Evolutionary conservation across 2,888 invertebrate species (phyloP).

Genomic region (Aphodius granarius): DNA sequence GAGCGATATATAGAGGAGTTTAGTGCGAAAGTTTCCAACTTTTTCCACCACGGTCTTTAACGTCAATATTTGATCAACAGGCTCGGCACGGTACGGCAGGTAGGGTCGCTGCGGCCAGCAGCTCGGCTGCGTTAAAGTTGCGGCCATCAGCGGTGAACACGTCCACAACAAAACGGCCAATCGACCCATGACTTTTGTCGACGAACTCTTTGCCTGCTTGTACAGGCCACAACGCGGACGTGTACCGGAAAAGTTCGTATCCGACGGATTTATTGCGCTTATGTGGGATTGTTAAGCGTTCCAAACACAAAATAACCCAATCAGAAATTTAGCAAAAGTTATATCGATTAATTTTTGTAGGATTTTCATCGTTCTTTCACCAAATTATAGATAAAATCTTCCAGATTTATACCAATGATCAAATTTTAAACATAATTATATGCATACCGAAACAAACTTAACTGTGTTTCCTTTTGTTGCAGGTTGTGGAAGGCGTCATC

Average conservation of each 20-base stretch:
- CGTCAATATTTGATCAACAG: not conserved
- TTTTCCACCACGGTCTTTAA: not conserved
- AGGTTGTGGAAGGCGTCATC: not conserved
- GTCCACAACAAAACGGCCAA: not conserved
- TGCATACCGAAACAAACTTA: too few relatives aligned
- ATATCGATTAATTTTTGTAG: too few relatives aligned
- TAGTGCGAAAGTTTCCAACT: not conserved
- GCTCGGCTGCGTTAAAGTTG: too few relatives aligned
- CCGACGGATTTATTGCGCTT: not conserved
- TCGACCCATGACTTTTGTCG: not conserved
- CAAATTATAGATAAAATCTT: too few relatives aligned
- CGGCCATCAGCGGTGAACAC: not conserved
- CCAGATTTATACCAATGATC: too few relatives aligned
- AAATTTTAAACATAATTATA: too few relatives aligned
- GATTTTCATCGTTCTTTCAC: too few relatives aligned
- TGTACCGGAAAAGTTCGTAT: not conserved
- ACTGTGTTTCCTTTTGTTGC: not conserved
- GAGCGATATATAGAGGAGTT: not conserved
- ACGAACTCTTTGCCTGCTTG: not conserved
- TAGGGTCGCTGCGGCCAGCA: not conserved
- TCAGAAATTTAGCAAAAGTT: too few relatives aligned
- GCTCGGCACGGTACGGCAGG: not conserved
- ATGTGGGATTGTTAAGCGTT: not conserved
- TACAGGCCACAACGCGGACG: not conserved
- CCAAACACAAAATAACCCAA: too few relatives aligned